phyloP scores from a whole-genome alignment of 2,113 vertebrate genomes.

The Vulpes vulpes region DNA sequence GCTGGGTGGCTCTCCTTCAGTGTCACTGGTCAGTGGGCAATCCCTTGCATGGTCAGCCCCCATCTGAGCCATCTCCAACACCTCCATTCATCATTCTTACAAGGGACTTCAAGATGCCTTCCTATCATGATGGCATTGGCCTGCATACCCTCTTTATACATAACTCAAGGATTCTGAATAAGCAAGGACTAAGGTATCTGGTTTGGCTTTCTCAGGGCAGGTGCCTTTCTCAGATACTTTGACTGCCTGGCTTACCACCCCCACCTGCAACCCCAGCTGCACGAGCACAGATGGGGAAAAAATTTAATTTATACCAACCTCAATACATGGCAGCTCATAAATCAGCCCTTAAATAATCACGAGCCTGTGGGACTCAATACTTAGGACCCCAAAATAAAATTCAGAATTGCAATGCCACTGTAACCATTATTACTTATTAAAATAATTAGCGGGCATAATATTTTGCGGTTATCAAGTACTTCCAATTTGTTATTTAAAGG shows the following conservation, averaged over 20 bases:
- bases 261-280: background rate
- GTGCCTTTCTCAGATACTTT: background rate
- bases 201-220: background rate
- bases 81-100: background rate
- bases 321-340: background rate
- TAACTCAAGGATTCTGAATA: background rate
- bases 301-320: background rate
- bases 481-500: background rate
- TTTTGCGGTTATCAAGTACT: background rate
- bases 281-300: background rate
- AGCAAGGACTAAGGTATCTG: background rate
- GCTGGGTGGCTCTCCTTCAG: background rate
- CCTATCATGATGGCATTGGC: background rate
- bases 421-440: background rate
- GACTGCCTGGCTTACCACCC: background rate
- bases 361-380: background rate
- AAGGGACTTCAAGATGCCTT: background rate
- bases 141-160: background rate
- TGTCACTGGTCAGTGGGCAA: background rate
- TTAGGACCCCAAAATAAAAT: conserved; percentile 9
- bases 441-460: conserved; percentile 11
- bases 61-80: background rate
- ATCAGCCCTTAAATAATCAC: background rate
- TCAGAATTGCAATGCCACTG: background rate
- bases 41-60: too few relatives aligned